Base-by-base conservation (phyloP, 2,113 vertebrate species). In the Stigmatopora nigra region DNA sequence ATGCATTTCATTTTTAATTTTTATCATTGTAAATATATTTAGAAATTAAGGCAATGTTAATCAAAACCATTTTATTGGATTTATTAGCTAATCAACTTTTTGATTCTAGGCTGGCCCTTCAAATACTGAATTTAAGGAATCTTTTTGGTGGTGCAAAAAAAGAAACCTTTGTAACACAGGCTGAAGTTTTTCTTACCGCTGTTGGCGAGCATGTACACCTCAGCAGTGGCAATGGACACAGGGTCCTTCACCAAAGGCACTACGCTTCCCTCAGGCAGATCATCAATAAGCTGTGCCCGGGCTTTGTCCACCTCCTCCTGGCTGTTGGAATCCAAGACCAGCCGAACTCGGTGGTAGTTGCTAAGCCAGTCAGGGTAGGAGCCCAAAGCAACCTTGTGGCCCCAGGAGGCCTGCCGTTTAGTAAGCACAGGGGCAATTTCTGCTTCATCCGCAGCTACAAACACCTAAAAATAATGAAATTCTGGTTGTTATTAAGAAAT, bases 321-420 rank as follows among this genome's bases (percentile, higher is more conserved):
- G 0, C 92, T 93, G 56, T 95, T 84, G 0, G 94, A 92, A 74
- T 98, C 96, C 86, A 99, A 81, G 0, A 92, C 92, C 82, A 98
- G 88, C 77, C 92, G 90, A 67, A 99, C 95, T 0, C 90, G 88
- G 71, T 95, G 92, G 70, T 98, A 99, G 82, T 99, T 99, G 69
- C 88, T 97, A 63, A 87, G 67, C 96, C 95, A 98, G 82, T 98
- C 93, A 0, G 97, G 97, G 79, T 99, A 99, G 17, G 97, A 99
- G 1, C 97, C 97, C 3, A 98, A 66, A 46, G 87, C 81, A 20
- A 95, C 90, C 0, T 67, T 85, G 2, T 63, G 85, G 0, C 87
- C 88, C 88, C 94, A 96, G 17, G 57, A 1, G 0, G 83, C 70
- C 31, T 94, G 78, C 19, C 92, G 87, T 61, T 78, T 62, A 0